phyloP scores from a whole-genome alignment of 2,888 invertebrate genomes.

The Hydrotaea cyrtoneurina region DNA sequence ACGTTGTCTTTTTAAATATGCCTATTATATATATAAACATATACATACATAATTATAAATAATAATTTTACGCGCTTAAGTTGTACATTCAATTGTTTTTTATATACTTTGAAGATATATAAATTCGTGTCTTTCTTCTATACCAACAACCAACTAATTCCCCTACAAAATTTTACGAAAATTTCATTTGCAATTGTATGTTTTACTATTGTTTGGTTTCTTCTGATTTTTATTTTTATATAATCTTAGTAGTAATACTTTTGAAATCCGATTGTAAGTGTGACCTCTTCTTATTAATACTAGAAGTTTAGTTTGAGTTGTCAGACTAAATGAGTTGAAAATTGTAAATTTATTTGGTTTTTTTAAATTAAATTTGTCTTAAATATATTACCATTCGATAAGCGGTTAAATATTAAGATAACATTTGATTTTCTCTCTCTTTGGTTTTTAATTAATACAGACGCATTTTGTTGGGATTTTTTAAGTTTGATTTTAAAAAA shows the following conservation, averaged over 20 bases:
- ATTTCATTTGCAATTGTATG: constrained; percentile 8
- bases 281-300: no score
- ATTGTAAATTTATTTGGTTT: background rate
- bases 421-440: background rate
- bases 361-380: background rate
- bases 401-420: no score
- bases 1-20: constrained; percentile 47
- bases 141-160: background rate
- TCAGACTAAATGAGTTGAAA: background rate
- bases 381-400: background rate
- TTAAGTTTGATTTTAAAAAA: background rate
- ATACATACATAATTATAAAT: constrained; percentile 63
- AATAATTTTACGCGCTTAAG: constrained; percentile 67
- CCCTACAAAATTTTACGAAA: background rate
- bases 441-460: background rate
- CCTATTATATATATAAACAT: constrained; percentile 48
- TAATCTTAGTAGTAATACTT: no score
- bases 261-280: no score
- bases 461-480: background rate
- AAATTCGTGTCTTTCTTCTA: constrained; percentile 39
- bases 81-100: constrained; percentile 63
- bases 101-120: constrained; percentile 35
- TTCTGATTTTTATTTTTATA: background rate
- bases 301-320: background rate
- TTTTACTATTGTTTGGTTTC: constrained; percentile 17